Percentiles rank a stretch among this genome's conserved stretches.
phyloP scores from a whole-genome alignment of 2,113 vertebrate genomes.

The Atherinomorus stipes region DNA sequence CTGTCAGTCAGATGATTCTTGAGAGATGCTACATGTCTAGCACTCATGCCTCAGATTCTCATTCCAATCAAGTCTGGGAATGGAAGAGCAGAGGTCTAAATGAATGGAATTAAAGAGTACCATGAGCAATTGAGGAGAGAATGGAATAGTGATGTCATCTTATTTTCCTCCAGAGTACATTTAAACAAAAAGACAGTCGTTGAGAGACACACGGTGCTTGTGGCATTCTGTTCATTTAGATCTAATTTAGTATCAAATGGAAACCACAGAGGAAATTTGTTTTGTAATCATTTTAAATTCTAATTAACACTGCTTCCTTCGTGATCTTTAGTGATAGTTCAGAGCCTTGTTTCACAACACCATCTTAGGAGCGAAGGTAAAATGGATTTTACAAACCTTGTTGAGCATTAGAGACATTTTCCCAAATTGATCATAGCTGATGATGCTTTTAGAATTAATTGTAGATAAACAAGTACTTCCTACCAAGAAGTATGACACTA shows the following conservation, averaged over 20 bases:
- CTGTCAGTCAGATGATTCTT: slow-evolving; percentile 74
- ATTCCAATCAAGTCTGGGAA: slow-evolving; percentile 73
- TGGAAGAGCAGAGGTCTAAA: slow-evolving; percentile 64
- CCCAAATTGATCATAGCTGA: slow-evolving; percentile 8
- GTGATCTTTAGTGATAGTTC: slow-evolving; percentile 17
- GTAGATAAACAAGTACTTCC: neutral
- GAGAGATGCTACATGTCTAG: slow-evolving; percentile 51
- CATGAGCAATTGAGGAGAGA: slow-evolving; percentile 22
- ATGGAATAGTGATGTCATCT: slow-evolving; percentile 26
- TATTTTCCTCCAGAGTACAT: slow-evolving; percentile 36
- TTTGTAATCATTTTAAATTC: slow-evolving; percentile 6
- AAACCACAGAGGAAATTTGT: slow-evolving; percentile 9
- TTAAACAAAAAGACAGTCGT: slow-evolving; percentile 15
- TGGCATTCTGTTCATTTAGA: slow-evolving; percentile 18
- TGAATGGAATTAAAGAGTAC: slow-evolving; percentile 70
- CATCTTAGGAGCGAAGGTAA: neutral
- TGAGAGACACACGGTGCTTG: neutral
- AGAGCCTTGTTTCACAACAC: neutral
- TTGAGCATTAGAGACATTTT: slow-evolving; percentile 8
- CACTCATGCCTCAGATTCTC: slow-evolving; percentile 57
- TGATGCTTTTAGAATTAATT: slow-evolving; percentile 20
- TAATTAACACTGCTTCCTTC: neutral
- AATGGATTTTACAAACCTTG: slow-evolving; percentile 14
- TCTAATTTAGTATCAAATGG: slow-evolving; percentile 2
- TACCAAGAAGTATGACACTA: neutral